Conservation (phyloP, 2,797 vertebrate species). For the Poecilia picta region DNA sequence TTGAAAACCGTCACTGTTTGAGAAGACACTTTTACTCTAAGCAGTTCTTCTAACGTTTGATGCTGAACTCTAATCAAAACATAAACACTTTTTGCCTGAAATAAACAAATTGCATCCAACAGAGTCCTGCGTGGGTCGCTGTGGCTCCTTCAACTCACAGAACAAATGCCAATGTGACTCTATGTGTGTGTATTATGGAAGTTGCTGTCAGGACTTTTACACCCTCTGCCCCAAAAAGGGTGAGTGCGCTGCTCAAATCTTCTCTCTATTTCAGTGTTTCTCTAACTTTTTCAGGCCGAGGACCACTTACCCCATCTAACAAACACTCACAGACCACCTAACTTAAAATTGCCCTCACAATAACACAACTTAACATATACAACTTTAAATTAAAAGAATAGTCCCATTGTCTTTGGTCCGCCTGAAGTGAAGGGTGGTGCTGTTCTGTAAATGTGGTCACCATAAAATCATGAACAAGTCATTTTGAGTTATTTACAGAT, state of each 20-base stretch:
- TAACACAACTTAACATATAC: no score
- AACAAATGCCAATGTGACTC: conserved; percentile 93
- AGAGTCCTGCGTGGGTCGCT: conserved; percentile 89
- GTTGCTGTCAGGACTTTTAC: conserved; percentile 89
- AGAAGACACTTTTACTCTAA: neutral
- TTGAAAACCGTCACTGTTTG: neutral
- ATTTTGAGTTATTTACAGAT: no score
- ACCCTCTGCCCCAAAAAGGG: conserved; percentile 85
- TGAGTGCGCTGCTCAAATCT: conserved; percentile 54
- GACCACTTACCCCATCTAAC: no score
- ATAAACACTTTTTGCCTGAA: neutral
- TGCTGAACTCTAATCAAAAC: neutral
- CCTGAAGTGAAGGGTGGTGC: no score
- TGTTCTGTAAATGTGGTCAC: no score
- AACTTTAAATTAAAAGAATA: no score
- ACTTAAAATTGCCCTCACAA: no score
- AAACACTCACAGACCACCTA: no score
- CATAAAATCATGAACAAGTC: no score
- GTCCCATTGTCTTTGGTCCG: no score
- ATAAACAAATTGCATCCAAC: conserved; percentile 41
- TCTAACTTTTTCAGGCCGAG: no score
- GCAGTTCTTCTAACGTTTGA: neutral
- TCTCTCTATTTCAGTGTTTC: neutral
- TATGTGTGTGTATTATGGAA: conserved; percentile 90
- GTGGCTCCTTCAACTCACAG: conserved; percentile 76